phyloP scores from a whole-genome alignment of 2,113 vertebrate species.

The Circaetus gallicus region DNA sequence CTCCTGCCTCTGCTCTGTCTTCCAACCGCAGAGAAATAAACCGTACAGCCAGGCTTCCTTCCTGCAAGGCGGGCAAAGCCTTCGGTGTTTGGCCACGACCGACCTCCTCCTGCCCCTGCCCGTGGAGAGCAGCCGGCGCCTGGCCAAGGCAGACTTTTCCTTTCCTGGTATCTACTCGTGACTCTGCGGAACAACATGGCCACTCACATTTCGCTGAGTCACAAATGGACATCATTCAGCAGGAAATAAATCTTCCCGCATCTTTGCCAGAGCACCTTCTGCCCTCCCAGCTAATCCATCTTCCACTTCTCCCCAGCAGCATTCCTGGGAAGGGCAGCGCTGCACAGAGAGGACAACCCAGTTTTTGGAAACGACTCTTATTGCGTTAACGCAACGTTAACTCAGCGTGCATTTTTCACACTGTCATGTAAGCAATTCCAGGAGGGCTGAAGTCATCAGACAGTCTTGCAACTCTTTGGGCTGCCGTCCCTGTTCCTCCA shows the following conservation, averaged over 20 bases:
- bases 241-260: background rate
- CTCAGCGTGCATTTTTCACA: fast-evolving
- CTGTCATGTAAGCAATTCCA: background rate
- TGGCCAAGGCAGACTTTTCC: background rate
- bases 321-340: background rate
- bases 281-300: background rate
- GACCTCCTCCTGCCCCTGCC: background rate
- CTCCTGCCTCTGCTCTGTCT: background rate
- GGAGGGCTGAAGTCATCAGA: background rate
- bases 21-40: fast-evolving
- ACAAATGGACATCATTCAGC: background rate
- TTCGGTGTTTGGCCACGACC: fast-evolving
- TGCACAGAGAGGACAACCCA: background rate
- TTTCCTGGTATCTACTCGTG: background rate
- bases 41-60: fast-evolving
- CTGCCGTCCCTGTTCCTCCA: background rate
- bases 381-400: background rate
- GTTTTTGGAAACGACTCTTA: fast-evolving
- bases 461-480: fast-evolving
- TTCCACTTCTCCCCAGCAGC: background rate
- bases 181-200: background rate
- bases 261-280: background rate
- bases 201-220: background rate
- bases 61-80: background rate
- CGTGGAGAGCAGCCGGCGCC: background rate